phyloP scores from a whole-genome alignment of 2,888 invertebrate genomes.

The Heteromurus nitidus region DNA sequence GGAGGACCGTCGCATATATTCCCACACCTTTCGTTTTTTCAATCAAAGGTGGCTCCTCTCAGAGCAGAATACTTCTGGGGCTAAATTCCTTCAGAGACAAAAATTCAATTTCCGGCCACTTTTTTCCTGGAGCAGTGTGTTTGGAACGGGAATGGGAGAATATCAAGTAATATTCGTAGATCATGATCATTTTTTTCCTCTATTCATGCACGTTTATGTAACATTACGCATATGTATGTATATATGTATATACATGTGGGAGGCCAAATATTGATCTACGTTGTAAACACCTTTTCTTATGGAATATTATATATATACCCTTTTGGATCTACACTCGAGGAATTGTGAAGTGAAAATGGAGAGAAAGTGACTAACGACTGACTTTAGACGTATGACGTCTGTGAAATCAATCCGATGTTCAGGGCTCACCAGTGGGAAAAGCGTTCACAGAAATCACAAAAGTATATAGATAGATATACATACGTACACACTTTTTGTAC shows the following conservation, averaged over 20 bases:
- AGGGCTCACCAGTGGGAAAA: not conserved
- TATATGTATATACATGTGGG: not conserved
- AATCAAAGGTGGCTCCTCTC: conserved; percentile 10
- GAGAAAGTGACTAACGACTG: conserved; percentile 43
- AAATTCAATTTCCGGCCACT: conserved; percentile 56
- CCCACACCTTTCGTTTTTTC: conserved; percentile 23
- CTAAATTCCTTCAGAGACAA: conserved; percentile 38
- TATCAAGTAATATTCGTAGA: conserved; percentile 13
- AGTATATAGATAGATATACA: not conserved
- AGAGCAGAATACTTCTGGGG: conserved; percentile 3
- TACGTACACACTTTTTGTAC: not conserved
- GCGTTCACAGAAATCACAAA: not conserved
- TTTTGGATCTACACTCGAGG: not conserved
- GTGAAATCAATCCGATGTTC: conserved; percentile 15
- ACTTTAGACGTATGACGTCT: conserved; percentile 11
- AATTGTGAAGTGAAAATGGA: conserved; percentile 20
- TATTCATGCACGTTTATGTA: too few species aligned
- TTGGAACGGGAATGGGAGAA: not conserved
- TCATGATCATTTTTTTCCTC: conserved; percentile 33
- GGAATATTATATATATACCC: too few species aligned
- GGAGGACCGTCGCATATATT: too few species aligned
- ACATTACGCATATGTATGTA: not conserved
- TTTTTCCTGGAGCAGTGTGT: conserved; percentile 22
- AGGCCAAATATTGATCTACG: not conserved
- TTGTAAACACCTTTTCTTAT: too few species aligned